Base-by-base conservation (phyloP, 2,888 invertebrate genomes). In the Eretmocerus hayati region DNA sequence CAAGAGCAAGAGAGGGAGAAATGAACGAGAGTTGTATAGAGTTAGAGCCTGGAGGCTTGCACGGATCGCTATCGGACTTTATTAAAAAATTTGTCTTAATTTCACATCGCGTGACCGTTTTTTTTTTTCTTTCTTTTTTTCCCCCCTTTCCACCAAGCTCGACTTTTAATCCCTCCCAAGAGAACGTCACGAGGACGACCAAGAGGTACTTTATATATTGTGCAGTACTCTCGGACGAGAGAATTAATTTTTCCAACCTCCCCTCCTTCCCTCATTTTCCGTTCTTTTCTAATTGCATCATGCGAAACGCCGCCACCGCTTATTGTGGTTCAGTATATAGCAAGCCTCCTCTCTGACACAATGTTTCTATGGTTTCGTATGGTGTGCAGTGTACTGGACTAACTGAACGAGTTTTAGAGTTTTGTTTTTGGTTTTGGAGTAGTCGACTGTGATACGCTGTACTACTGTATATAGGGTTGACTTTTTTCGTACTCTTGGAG, bases 41-140 rank as follows among this genome's bases (percentile, higher is more conserved):
- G 15, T 5, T 31, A 37, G 44, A 15, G 11, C 5, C 44, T 30
- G 20, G 16, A 19, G 30, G 11, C 32, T 15, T 6, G 35, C 23
- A n/a, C 5, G 46, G 58, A 63, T 60, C 54, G 59, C 56, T 57
- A 59, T 62, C 59, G 56, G 54, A 55, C 49, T 59, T 65, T 62
- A 62, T 62, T 62, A 58, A 62, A 65, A 65, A 64, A 64, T 64
- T 59, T 63, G 58, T 63, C 62, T 62, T 64, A 60, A 64, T 65
- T 65, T 58, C 37, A 50, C 57, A n/a, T n/a, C n/a, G 47, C 42
- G 46, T 36, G 19, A 22, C 35, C 43, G 31, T 15, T 4, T 11
- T 15, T 36, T 21, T 38, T 30, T 20, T 11, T 26, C 26, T 26
- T n/a, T 9, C 26, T 26, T 5, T 20, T 18, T 19, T 26, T 18